Percentiles rank a stretch among this genome's conserved stretches.
These are phyloP conservation scores for Gymnopithys bicolor DNA, from an alignment of 2,797 vertebrate genomes.

Conservation along the genomic window DNA sequence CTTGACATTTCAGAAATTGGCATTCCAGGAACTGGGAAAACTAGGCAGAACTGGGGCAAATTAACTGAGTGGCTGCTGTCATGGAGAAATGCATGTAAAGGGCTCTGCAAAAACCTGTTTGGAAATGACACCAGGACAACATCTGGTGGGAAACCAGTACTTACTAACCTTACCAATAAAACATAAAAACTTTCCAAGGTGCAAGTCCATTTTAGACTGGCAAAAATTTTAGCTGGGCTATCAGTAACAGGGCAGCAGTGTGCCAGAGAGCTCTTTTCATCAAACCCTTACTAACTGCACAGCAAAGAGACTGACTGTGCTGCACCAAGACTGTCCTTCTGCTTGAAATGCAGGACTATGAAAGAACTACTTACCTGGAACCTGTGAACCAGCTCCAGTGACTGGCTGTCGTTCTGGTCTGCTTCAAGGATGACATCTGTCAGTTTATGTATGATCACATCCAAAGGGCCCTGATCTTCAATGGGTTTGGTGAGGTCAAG, in stretches of 20 bases:
- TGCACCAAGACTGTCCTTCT: background rate
- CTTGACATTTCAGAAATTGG: background rate
- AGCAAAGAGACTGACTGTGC: background rate
- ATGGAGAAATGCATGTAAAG: rapidly evolving
- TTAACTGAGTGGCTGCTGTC: background rate
- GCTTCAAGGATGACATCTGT: slow-evolving; percentile 97
- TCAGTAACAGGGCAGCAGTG: background rate
- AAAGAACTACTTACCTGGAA: slow-evolving; percentile 86
- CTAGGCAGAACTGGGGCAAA: background rate
- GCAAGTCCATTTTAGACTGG: background rate
- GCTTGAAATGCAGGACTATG: background rate
- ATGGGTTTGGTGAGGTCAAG: slow-evolving; percentile 93
- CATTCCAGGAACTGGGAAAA: background rate
- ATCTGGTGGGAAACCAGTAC: background rate
- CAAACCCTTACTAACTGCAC: background rate
- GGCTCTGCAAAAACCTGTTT: background rate
- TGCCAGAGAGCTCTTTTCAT: background rate
- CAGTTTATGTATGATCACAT: slow-evolving; percentile 98
- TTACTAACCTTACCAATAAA: background rate
- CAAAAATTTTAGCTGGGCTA: background rate
- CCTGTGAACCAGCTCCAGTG: slow-evolving; percentile 90
- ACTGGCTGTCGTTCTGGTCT: slow-evolving; percentile 95
- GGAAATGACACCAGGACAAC: background rate
- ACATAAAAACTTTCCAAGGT: background rate
- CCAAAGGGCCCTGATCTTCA: slow-evolving; percentile 95